Evolutionary conservation across 2,888 invertebrate species (phyloP), one percentile per base, ranked within the genome.

Genomic region (Mimachlamys varia): DNA sequence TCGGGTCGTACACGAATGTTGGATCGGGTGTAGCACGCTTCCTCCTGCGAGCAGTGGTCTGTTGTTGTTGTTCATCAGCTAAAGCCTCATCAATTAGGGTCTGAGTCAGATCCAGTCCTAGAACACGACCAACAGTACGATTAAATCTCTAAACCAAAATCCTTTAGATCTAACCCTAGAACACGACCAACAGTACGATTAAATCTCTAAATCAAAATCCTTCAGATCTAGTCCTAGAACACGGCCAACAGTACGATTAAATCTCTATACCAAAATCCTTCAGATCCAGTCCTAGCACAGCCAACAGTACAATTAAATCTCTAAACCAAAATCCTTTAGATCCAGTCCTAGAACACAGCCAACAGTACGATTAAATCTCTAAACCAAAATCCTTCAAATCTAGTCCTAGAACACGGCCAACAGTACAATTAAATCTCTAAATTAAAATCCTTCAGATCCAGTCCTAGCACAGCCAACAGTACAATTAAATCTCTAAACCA

Each of bases 1-100:
- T 89, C 1, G 62, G n/a, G 38, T 91, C 89, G 89, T 91, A 91
- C 44, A 88, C 38, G 55, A 91, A 91, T 13, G 76, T 44, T 62
- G 27, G 62, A 12, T 50, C 38, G 27, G 58, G 53, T 22, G 62
- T 87, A 27, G 88, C 62, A 22, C 62, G 37, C 49, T 89, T 88
- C 33, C 88, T 91, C 76, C 90, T 89, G 53, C 88, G 89, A 17
- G 87, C 38, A 87, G 0, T 0, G 0, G 4, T 15, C 12, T 44
- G n/a, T 22, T 88, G 44, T 17, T 44, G n/a, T 22, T 88, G 44
- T 17, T 62, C 37, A 33, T 62, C 58, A 3, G 55, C 58, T n/a
- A 33, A 10, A 12, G 55, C 90, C 62, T 90, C 90, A 17, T 44
- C 10, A 19, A 58, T 22, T 0, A 89, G 88, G 10, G 50, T 44